phyloP scores from a whole-genome alignment of 1,140 invertebrate species.

The Probaryconus sp. region DNA sequence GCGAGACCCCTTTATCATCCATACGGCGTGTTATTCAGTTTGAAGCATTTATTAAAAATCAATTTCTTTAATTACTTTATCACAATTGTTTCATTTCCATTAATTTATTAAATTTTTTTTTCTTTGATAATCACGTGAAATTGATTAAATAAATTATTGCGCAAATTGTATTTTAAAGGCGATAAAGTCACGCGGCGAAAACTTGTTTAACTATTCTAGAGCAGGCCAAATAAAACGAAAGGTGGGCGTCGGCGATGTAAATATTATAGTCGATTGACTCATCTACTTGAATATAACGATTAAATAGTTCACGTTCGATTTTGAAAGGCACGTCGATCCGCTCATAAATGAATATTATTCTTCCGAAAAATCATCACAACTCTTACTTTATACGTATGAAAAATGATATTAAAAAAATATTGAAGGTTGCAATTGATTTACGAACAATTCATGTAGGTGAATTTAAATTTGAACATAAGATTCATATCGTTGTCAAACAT shows the following conservation, averaged over 20 bases:
- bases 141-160: too few relatives aligned
- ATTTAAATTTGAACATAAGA: not conserved
- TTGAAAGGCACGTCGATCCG: not conserved
- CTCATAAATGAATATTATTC: constrained; percentile 40
- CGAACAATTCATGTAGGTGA: not conserved
- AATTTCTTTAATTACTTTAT: too few relatives aligned
- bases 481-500: constrained; percentile 10
- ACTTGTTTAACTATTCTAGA: constrained; percentile 23
- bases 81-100: too few relatives aligned
- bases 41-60: too few relatives aligned
- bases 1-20: too few relatives aligned
- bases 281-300: constrained; percentile 14
- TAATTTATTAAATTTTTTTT: too few relatives aligned
- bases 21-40: too few relatives aligned
- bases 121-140: too few relatives aligned
- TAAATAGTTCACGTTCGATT: constrained; percentile 15
- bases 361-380: too few relatives aligned
- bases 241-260: constrained; percentile 42
- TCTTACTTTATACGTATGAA: too few relatives aligned
- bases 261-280: constrained; percentile 48
- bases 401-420: not conserved
- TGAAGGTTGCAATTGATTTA: constrained; percentile 19
- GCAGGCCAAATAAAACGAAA: constrained; percentile 30
- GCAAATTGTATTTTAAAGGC: too few relatives aligned
- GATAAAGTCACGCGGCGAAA: not conserved